Evolutionary conservation across 1,140 invertebrate species (phyloP), one percentile per base, ranked within the genome.

Genomic region (Stegodyphus dumicola): DNA sequence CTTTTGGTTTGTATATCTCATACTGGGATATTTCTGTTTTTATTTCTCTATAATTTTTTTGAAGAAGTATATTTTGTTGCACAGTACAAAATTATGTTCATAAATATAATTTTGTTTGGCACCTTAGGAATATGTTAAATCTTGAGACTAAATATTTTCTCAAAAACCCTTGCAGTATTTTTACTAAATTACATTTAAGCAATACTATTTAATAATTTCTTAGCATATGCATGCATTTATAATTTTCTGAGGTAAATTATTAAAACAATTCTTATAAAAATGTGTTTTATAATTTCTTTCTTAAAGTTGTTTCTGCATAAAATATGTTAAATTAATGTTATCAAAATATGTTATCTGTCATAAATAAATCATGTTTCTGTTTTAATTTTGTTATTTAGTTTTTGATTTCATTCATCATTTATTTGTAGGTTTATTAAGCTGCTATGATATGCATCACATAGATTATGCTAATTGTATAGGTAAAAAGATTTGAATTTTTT

Each of bases 401-500:
- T 60, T 5, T 60, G 5, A 60, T 15, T 1, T 60, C 9, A 60
- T 60, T 60, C 9, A 10, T 60, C 1, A 60, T 10, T 60, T 60
- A 60, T 18, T 87, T 70, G 10, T 77, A 95, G 94, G 93, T 86
- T 90, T 96, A 84, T 92, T 95, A 77, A 93, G 94, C 88, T 93
- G 95, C 90, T 96, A 95, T 90, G 92, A 93, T 13, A 92, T 93
- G 67, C 93, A 94, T 88, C 95, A 96, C 89, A 92, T 93, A 3
- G 95, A 96, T 89, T 93, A 94, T 87, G 91, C 92, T 66, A 94
- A 95, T 88, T 95, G 95, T 89, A 91, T 94, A 83, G 93, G 83
- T 85, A 77, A 77, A 67, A 77, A 49, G 17, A 73, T 73, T 73
- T 73, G 33, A 13, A 73, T 51, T 51, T 71, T 73, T 73, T 7